Evolutionary conservation across 2,888 invertebrate species (phyloP).

Genomic region (Eupsilia transversa): DNA sequence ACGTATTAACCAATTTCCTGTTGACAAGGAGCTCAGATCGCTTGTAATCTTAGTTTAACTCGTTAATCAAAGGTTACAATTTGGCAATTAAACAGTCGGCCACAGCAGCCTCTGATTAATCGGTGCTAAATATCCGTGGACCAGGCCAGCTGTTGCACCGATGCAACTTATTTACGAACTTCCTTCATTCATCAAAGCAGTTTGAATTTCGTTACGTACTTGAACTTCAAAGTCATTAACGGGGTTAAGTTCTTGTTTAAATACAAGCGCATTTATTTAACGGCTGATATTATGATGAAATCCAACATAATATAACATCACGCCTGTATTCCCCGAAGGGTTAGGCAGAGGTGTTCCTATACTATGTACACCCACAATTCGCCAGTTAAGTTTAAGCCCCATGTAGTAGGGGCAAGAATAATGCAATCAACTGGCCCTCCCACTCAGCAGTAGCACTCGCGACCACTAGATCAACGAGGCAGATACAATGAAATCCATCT

Average conservation of each 20-base stretch:
- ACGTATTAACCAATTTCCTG: background rate
- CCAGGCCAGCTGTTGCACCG: slow-evolving; percentile 46
- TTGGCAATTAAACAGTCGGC: slow-evolving; percentile 29
- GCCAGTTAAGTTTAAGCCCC: background rate
- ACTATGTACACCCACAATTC: too few species aligned
- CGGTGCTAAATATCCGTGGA: slow-evolving; percentile 7
- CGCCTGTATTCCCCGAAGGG: background rate
- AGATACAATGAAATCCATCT: background rate
- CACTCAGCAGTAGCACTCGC: background rate
- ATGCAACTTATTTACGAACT: slow-evolving; percentile 54
- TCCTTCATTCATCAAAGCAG: slow-evolving; percentile 50
- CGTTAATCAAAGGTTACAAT: slow-evolving; percentile 38
- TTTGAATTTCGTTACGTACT: slow-evolving; percentile 4
- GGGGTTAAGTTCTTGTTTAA: background rate
- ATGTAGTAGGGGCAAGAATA: background rate
- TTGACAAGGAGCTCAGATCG: slow-evolving; percentile 8
- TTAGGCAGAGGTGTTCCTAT: background rate
- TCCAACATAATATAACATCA: too few species aligned
- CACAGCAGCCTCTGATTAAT: slow-evolving; percentile 43
- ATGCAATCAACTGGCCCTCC: background rate
- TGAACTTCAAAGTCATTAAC: slow-evolving; percentile 30
- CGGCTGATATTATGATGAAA: background rate
- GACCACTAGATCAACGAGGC: background rate
- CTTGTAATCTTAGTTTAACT: slow-evolving; percentile 21
- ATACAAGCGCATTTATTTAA: background rate